phyloP scores from a whole-genome alignment of 2,888 invertebrate genomes.

The Tricholauxania praeusta region DNA sequence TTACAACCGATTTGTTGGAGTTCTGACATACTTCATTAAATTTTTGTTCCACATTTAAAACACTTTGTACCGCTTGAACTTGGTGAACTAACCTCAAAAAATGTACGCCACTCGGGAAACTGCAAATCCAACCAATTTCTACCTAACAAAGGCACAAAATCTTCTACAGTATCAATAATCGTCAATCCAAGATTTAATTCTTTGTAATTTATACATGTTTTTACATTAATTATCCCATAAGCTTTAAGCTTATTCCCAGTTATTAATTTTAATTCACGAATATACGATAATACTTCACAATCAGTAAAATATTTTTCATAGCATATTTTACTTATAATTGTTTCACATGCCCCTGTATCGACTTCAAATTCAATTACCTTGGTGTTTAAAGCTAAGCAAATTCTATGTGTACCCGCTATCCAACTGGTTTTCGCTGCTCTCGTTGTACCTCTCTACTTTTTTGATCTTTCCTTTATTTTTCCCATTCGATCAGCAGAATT shows the following conservation, averaged over 20 bases:
- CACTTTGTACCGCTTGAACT: too few relatives aligned
- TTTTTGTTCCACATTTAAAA: too few relatives aligned
- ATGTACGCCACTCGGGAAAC: slow-evolving; percentile 14
- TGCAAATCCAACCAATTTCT: slow-evolving; percentile 29
- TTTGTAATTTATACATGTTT: too few relatives aligned
- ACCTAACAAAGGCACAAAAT: slow-evolving; percentile 26
- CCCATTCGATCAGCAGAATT: too few relatives aligned
- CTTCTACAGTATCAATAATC: slow-evolving; percentile 17
- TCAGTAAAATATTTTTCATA: slow-evolving; percentile 22
- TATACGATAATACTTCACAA: slow-evolving; percentile 8
- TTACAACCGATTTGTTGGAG: too few relatives aligned
- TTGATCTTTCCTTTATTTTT: too few relatives aligned
- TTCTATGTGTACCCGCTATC: neutral
- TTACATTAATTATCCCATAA: too few relatives aligned
- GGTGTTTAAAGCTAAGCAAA: slow-evolving; percentile 1
- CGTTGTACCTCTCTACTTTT: too few relatives aligned
- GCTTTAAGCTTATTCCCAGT: slow-evolving; percentile 5
- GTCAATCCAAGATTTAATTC: slow-evolving; percentile 30
- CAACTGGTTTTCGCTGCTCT: too few relatives aligned
- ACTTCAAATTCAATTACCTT: slow-evolving; percentile 16
- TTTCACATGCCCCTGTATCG: slow-evolving; percentile 31
- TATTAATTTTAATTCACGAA: slow-evolving; percentile 32
- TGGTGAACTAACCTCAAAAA: neutral
- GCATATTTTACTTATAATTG: slow-evolving; percentile 9
- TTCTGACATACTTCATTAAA: too few relatives aligned